A percentile compares a stretch with the other conserved stretches of the same genome.
Evolutionary conservation across 2,113 vertebrate genomes (phyloP).

Genomic region (Erythrolamprus reginae): DNA sequence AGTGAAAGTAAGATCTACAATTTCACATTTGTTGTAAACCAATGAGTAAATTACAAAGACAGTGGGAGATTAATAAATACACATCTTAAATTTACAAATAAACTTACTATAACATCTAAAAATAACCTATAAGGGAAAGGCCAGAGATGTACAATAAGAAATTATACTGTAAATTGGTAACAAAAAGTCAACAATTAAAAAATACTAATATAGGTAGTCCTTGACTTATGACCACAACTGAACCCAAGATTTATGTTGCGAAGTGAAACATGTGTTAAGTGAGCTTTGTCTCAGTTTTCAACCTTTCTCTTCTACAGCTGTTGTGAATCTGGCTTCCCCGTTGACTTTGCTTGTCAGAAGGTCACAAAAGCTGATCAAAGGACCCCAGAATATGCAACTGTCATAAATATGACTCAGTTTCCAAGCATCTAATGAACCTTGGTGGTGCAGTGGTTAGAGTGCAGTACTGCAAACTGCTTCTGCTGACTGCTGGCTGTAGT

Average conservation of each 20-base stretch:
- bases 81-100: background rate
- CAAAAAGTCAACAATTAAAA: background rate
- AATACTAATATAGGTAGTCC: background rate
- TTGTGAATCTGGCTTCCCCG: background rate
- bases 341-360: background rate
- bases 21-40: background rate
- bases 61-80: background rate
- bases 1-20: background rate
- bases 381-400: background rate
- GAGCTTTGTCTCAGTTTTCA: background rate
- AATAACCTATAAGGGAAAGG: background rate
- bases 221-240: background rate
- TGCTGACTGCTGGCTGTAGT: no score
- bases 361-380: background rate
- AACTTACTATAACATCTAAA: background rate
- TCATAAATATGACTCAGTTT: background rate
- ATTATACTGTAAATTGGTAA: background rate
- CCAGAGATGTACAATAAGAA: background rate
- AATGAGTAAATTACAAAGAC: background rate
- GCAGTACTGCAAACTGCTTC: no score
- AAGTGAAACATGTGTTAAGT: background rate
- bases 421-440: no score
- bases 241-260: background rate
- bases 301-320: background rate
- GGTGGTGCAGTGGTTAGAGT: no score